Evolutionary conservation across 1,140 invertebrate species (phyloP).

Genomic region (Lordiphosa mommai): DNA sequence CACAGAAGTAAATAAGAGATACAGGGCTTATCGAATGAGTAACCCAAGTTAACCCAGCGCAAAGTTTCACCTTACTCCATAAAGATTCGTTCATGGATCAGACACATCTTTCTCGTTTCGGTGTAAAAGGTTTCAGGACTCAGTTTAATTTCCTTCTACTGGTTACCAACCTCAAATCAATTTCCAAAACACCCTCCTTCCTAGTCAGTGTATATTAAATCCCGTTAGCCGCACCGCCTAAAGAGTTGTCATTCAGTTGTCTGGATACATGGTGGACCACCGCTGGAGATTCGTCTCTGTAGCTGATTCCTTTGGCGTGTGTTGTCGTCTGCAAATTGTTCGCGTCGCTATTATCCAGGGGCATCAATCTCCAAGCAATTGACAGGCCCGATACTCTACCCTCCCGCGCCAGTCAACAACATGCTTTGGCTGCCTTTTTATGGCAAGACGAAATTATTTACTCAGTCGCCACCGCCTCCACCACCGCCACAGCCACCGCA

Average conservation of each 20-base stretch:
- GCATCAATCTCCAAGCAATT: constrained; percentile 71
- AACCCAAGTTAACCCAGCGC: too few species aligned
- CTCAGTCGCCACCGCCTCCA: constrained; percentile 27
- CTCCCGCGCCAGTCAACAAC: constrained; percentile 1
- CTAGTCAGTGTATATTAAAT: neutral
- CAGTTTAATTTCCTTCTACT: too few species aligned
- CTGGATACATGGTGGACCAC: constrained; percentile 42
- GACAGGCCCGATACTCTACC: constrained; percentile 38
- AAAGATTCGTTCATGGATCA: too few species aligned
- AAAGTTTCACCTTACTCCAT: too few species aligned
- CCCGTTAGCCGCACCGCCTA: constrained; percentile 47
- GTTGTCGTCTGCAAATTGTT: constrained; percentile 76
- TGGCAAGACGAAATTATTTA: constrained; percentile 74
- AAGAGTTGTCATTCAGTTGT: constrained; percentile 74
- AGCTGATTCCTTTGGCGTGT: constrained; percentile 33
- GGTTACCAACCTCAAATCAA: too few species aligned
- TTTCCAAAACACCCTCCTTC: too few species aligned
- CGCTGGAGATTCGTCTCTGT: constrained; percentile 32
- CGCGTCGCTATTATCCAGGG: constrained; percentile 76
- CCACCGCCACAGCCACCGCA: constrained; percentile 35
- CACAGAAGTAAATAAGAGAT: too few species aligned
- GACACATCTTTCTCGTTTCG: too few species aligned
- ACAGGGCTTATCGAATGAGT: too few species aligned
- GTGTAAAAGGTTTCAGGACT: too few species aligned
- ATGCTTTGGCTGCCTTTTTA: constrained; percentile 53